phyloP scores from a whole-genome alignment of 2,888 invertebrate genomes.

The Germaria angustata region DNA sequence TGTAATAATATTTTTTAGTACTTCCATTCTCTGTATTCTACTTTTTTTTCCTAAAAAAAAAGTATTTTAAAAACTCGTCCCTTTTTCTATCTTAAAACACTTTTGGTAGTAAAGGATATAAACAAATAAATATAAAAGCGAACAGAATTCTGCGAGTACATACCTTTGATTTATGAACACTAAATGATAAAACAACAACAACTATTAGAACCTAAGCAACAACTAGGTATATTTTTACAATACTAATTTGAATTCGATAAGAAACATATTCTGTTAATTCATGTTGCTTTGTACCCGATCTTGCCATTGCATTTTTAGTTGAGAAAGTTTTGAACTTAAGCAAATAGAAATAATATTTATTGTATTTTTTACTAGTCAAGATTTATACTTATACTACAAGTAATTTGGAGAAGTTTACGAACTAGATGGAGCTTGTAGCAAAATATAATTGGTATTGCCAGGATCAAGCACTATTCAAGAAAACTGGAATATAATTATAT shows the following conservation, averaged over 20 bases:
- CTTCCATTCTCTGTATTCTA: background rate
- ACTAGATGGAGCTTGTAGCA: too few relatives aligned
- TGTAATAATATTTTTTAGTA: background rate
- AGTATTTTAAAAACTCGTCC: background rate
- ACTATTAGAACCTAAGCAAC: background rate
- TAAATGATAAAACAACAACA: constrained; percentile 27
- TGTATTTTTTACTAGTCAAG: background rate
- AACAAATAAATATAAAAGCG: background rate
- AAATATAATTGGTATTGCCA: too few relatives aligned
- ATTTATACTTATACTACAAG: too few relatives aligned
- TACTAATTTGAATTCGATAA: constrained; percentile 41
- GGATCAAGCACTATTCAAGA: too few relatives aligned
- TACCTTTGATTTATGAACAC: constrained; percentile 55
- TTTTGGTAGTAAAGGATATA: constrained; percentile 28
- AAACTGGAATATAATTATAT: too few relatives aligned
- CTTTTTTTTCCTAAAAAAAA: background rate
- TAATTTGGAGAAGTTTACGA: too few relatives aligned
- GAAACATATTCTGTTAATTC: constrained; percentile 39
- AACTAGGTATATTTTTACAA: constrained; percentile 1
- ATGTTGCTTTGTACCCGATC: background rate
- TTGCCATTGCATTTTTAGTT: constrained; percentile 7
- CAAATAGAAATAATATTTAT: constrained; percentile 52
- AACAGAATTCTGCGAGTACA: constrained; percentile 20
- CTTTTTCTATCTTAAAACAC: background rate
- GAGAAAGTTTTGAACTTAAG: constrained; percentile 29